These are phyloP conservation scores for Drosophila ananassae DNA, from an alignment of 1,140 invertebrate species.

Conservation along the genomic window DNA sequence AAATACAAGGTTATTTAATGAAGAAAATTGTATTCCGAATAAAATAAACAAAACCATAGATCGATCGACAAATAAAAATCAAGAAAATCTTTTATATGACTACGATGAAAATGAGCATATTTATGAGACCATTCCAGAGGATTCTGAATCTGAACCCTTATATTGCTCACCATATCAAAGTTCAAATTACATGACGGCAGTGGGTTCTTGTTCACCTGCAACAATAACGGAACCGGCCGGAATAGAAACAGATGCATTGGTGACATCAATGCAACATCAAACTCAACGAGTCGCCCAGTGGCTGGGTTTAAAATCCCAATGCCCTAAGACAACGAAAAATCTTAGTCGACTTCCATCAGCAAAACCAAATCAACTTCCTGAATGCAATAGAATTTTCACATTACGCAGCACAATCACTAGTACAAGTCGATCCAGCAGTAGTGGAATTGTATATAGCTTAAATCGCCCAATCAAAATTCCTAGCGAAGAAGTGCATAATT, in stretches of 20 bases:
- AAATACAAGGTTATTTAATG: background rate
- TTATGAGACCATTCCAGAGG: conserved; percentile 89
- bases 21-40: background rate
- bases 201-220: conserved; percentile 62
- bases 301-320: conserved; percentile 65
- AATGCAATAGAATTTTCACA: conserved; percentile 54
- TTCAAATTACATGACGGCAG: conserved; percentile 70
- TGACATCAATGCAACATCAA: conserved; percentile 73
- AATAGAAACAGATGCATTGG: conserved; percentile 34
- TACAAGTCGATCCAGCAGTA: conserved; percentile 68
- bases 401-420: conserved; percentile 61
- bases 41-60: conserved; percentile 8
- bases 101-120: conserved; percentile 86
- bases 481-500: conserved; percentile 87
- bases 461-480: conserved; percentile 24
- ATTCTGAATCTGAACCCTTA: conserved; percentile 87
- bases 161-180: conserved; percentile 88
- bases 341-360: conserved; percentile 12
- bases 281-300: conserved; percentile 73
- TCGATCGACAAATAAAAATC: conserved; percentile 11
- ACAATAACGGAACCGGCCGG: conserved; percentile 25
- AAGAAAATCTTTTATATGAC: conserved; percentile 30
- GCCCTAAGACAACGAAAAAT: conserved; percentile 21
- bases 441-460: conserved; percentile 42
- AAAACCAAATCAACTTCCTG: conserved; percentile 28